Evolutionary conservation across 2,888 invertebrate species (phyloP).

Genomic region (Patella caerulea): DNA sequence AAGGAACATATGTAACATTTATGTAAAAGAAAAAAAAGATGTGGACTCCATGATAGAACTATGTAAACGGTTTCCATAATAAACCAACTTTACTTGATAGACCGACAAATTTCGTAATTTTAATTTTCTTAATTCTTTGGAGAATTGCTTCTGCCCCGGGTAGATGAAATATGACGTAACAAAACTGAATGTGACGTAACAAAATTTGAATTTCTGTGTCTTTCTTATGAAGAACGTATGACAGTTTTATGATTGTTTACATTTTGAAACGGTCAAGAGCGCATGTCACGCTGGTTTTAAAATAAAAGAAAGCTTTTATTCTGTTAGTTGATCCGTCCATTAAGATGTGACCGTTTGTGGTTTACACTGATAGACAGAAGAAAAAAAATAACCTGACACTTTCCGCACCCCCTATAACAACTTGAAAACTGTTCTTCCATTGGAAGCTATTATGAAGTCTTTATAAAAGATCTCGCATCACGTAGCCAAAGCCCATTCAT

Average conservation of each 20-base stretch:
- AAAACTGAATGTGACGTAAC: too few relatives aligned
- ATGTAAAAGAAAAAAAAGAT: too few relatives aligned
- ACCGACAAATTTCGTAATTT: too few relatives aligned
- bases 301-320: not conserved
- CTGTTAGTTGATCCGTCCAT: not conserved
- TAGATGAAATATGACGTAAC: too few relatives aligned
- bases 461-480: not conserved
- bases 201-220: too few relatives aligned
- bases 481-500: not conserved
- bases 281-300: too few relatives aligned
- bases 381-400: not conserved
- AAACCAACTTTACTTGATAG: too few relatives aligned
- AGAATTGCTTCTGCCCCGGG: too few relatives aligned
- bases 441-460: not conserved
- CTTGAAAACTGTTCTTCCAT: not conserved
- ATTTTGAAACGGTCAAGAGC: not conserved
- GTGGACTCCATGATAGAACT: too few relatives aligned
- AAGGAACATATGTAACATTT: too few relatives aligned
- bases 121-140: too few relatives aligned
- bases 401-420: not conserved
- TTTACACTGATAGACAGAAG: not conserved
- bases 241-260: conserved; percentile 9
- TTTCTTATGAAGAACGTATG: not conserved
- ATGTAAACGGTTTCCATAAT: too few relatives aligned
- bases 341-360: not conserved